Percentiles rank a stretch among this genome's conserved stretches.
Conservation (phyloP, 2,888 invertebrate species). For the Drosophila histrio region DNA sequence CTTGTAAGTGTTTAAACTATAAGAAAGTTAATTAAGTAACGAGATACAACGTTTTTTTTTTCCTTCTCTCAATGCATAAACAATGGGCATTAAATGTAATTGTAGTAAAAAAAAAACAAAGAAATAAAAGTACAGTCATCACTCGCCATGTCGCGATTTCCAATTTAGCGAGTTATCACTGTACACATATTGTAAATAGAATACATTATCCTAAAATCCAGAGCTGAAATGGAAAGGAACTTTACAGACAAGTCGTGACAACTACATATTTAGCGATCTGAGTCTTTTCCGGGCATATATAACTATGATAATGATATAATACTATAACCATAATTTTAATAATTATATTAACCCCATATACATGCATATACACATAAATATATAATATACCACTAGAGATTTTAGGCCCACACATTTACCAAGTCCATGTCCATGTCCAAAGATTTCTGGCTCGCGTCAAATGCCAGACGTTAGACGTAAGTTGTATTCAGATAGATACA, state of each 20-base stretch:
- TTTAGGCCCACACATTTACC: neutral
- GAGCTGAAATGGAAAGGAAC: neutral
- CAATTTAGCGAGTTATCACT: slow-evolving; percentile 7
- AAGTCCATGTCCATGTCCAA: neutral
- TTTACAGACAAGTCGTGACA: neutral
- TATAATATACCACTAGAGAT: slow-evolving; percentile 22
- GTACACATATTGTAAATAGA: slow-evolving; percentile 53
- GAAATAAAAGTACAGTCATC: slow-evolving; percentile 17
- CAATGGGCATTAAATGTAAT: slow-evolving; percentile 26
- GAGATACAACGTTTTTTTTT: slow-evolving; percentile 42
- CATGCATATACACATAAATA: slow-evolving; percentile 9
- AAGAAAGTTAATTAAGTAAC: slow-evolving; percentile 57
- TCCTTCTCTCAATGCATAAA: slow-evolving; percentile 12
- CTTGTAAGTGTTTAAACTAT: slow-evolving; percentile 60
- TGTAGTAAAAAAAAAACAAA: slow-evolving; percentile 15
- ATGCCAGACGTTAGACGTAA: neutral
- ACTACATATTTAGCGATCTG: slow-evolving; percentile 18
- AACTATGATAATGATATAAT: slow-evolving; percentile 24
- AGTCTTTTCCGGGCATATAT: slow-evolving; percentile 16
- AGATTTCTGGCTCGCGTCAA: neutral
- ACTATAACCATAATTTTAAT: slow-evolving; percentile 22
- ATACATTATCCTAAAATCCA: slow-evolving; percentile 15
- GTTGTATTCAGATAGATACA: neutral
- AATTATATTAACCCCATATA: slow-evolving; percentile 38
- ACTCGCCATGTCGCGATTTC: slow-evolving; percentile 3